phyloP scores from a whole-genome alignment of 2,113 vertebrate species.

The Esox niger region DNA sequence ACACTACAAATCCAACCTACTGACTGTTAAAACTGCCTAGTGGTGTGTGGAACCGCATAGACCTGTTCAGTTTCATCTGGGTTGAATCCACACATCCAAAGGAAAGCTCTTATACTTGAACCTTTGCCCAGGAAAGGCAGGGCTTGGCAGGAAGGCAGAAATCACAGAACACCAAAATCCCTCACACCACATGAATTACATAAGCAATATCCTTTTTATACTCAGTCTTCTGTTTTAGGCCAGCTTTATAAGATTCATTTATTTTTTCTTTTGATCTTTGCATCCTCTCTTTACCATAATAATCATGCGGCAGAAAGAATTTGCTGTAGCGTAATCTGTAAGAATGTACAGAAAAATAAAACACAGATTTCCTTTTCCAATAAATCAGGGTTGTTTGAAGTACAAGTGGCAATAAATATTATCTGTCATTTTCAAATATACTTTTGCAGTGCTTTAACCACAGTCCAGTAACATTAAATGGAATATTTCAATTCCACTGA shows the following conservation, averaged over 20 bases:
- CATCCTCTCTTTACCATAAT: conserved; percentile 29
- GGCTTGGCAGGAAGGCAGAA: conserved; percentile 46
- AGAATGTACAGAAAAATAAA: conserved; percentile 15
- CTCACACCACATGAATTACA: conserved; percentile 32
- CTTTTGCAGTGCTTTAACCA: conserved; percentile 18
- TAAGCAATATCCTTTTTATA: conserved; percentile 30
- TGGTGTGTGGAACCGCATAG: too few species aligned
- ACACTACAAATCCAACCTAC: conserved; percentile 29
- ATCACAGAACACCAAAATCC: conserved; percentile 60
- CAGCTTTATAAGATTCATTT: conserved; percentile 25
- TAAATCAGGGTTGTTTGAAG: conserved; percentile 49
- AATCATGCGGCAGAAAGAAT: conserved; percentile 46
- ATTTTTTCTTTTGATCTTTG: background rate
- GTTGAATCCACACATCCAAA: background rate
- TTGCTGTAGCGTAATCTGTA: conserved; percentile 1
- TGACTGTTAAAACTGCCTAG: too few species aligned
- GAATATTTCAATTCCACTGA: conserved; percentile 32
- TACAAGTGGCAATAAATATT: conserved; percentile 39
- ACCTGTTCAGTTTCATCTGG: conserved; percentile 20
- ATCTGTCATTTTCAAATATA: conserved; percentile 30
- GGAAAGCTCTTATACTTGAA: conserved; percentile 6
- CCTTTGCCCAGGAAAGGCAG: conserved; percentile 7
- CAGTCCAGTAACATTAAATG: conserved; percentile 6
- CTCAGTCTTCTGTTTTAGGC: conserved; percentile 51
- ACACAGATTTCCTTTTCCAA: conserved; percentile 40